A percentile compares a stretch with the other conserved stretches of the same genome.
Evolutionary conservation across 2,797 vertebrate genomes (phyloP).

Genomic region (Dromococcyx pavoninus): DNA sequence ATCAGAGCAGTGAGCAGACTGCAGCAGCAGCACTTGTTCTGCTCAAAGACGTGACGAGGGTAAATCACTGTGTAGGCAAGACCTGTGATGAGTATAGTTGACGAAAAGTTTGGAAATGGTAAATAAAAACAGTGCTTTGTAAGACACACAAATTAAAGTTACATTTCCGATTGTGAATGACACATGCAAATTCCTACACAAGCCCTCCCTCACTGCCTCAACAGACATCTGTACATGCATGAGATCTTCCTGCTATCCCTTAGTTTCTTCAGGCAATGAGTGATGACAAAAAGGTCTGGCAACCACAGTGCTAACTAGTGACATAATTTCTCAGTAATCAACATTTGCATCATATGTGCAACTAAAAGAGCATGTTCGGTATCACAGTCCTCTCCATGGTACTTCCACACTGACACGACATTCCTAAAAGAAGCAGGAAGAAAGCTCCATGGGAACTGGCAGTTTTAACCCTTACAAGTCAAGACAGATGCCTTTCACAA

Average conservation of each 20-base stretch:
- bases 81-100: not conserved
- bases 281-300: not conserved
- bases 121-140: not conserved
- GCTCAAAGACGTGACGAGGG: not conserved
- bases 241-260: not conserved
- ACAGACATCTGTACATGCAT: not conserved
- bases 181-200: not conserved
- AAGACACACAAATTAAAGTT: not conserved
- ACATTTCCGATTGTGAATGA: not conserved
- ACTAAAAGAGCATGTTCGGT: not conserved
- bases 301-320: not conserved
- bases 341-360: accelerated
- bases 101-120: not conserved
- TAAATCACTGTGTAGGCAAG: not conserved
- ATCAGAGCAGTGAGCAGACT: not conserved
- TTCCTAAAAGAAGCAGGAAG: not conserved
- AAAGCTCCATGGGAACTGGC: not conserved
- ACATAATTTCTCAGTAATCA: not conserved
- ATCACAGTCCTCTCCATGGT: not conserved
- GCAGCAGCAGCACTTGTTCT: not conserved
- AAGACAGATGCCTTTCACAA: not conserved
- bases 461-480: not conserved
- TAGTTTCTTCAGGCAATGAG: not conserved
- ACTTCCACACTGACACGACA: not conserved
- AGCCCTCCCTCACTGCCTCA: not conserved